Evolutionary conservation across 2,113 vertebrate species (phyloP).

Genomic region (Istiophorus platypterus): DNA sequence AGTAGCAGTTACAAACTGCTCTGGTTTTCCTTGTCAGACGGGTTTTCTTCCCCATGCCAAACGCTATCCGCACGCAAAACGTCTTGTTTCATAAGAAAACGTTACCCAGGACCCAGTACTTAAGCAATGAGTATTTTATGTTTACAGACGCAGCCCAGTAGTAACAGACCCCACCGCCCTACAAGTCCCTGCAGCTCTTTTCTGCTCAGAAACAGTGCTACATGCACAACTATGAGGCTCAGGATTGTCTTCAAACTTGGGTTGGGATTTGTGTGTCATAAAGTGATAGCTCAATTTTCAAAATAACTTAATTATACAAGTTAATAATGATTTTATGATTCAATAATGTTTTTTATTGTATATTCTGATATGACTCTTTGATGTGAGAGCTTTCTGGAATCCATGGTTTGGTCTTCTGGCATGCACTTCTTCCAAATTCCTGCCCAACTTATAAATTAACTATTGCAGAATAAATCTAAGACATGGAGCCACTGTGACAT

Average conservation of each 20-base stretch:
- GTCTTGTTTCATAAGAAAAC: conserved; percentile 54
- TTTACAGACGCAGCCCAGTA: conserved; percentile 64
- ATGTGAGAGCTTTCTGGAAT: conserved; percentile 7
- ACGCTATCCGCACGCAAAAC: conserved; percentile 46
- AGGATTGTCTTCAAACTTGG: conserved; percentile 3
- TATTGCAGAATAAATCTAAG: conserved; percentile 11
- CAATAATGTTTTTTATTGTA: conserved; percentile 14
- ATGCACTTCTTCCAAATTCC: conserved; percentile 34
- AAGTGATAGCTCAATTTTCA: conserved; percentile 6
- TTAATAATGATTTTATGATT: neutral
- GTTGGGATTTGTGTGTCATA: neutral
- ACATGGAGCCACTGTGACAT: too few relatives aligned
- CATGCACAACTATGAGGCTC: neutral
- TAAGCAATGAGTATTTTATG: conserved; percentile 57
- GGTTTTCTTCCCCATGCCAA: conserved; percentile 74
- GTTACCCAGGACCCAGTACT: conserved; percentile 24
- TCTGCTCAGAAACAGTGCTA: conserved; percentile 12
- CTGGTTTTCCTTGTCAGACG: conserved; percentile 81
- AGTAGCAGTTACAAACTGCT: conserved; percentile 77
- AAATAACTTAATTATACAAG: neutral
- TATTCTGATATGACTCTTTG: conserved; percentile 5
- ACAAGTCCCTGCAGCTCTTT: conserved; percentile 66
- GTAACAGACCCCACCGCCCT: conserved; percentile 53
- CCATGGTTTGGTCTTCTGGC: conserved; percentile 10
- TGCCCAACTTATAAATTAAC: neutral